Percentiles rank a stretch among this genome's conserved stretches.
These are phyloP conservation scores for Marronus borbonicus DNA, from an alignment of 2,888 invertebrate genomes.

Conservation along the genomic window DNA sequence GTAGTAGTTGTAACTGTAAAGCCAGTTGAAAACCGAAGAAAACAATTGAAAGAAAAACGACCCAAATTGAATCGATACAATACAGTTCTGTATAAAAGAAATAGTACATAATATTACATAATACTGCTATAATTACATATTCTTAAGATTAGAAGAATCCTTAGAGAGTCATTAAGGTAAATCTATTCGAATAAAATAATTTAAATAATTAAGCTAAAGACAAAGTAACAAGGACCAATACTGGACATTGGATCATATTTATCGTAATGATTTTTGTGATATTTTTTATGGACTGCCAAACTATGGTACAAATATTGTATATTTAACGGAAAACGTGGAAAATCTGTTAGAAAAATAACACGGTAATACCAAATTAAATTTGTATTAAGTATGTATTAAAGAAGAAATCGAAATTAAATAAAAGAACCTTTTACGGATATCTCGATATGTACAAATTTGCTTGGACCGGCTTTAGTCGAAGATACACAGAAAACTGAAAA, in stretches of 20 bases:
- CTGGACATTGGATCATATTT: slow-evolving; percentile 53
- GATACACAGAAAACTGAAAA: neutral
- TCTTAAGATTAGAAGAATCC: slow-evolving; percentile 45
- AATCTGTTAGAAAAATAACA: slow-evolving; percentile 25
- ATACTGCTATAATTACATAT: slow-evolving; percentile 39
- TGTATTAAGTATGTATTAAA: slow-evolving; percentile 11
- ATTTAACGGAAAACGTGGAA: slow-evolving; percentile 45
- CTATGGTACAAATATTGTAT: slow-evolving; percentile 53
- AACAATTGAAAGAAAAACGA: neutral
- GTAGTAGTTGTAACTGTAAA: slow-evolving; percentile 18
- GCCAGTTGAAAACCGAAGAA: slow-evolving; percentile 39
- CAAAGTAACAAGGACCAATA: slow-evolving; percentile 53
- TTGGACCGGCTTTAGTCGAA: slow-evolving; percentile 24
- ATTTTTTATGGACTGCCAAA: slow-evolving; percentile 52
- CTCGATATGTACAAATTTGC: slow-evolving; percentile 30
- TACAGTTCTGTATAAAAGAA: slow-evolving; percentile 44
- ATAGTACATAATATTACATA: slow-evolving; percentile 26
- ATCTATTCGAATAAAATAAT: slow-evolving; percentile 29
- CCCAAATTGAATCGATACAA: slow-evolving; percentile 16
- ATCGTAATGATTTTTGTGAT: slow-evolving; percentile 49
- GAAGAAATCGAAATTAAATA: slow-evolving; percentile 27
- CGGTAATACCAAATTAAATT: slow-evolving; percentile 21
- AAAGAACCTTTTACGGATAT: slow-evolving; percentile 19
- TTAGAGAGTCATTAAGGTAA: slow-evolving; percentile 40
- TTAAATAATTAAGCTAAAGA: slow-evolving; percentile 30